These are phyloP conservation scores for Gadus chalcogrammus DNA, from an alignment of 2,113 vertebrate genomes.

Conservation along the genomic window DNA sequence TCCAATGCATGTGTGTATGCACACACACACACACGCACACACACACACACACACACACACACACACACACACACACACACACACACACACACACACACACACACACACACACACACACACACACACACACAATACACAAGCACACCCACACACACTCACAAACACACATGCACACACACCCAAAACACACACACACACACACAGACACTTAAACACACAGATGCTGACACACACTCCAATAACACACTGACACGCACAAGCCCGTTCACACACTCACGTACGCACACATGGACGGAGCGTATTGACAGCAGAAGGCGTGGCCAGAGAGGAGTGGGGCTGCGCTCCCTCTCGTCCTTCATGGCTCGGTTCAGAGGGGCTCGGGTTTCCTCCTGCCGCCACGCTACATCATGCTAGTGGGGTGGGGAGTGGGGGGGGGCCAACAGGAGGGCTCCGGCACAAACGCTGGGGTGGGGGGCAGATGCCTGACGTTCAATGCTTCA, in stretches of 20 bases:
- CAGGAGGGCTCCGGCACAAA: constrained; percentile 65
- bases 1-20: too few species aligned
- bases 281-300: not conserved
- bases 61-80: too few species aligned
- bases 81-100: too few species aligned
- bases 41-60: too few species aligned
- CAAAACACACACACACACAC: not conserved
- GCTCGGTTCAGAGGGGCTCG: constrained; percentile 64
- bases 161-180: too few species aligned
- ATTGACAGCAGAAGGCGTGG: constrained; percentile 59
- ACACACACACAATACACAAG: too few species aligned
- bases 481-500: constrained; percentile 36
- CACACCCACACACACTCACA: too few species aligned
- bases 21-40: too few species aligned
- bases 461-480: constrained; percentile 42
- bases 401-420: constrained; percentile 67
- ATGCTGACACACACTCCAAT: too few species aligned
- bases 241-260: too few species aligned
- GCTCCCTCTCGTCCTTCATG: constrained; percentile 62
- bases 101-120: too few species aligned
- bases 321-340: constrained; percentile 56
- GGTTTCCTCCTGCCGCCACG: constrained; percentile 67
- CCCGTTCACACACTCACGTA: constrained; percentile 5
- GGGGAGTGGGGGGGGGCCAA: constrained; percentile 48
- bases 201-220: too few species aligned